These are phyloP conservation scores for Lampris incognitus DNA, from an alignment of 2,113 vertebrate genomes.

Conservation along the genomic window DNA sequence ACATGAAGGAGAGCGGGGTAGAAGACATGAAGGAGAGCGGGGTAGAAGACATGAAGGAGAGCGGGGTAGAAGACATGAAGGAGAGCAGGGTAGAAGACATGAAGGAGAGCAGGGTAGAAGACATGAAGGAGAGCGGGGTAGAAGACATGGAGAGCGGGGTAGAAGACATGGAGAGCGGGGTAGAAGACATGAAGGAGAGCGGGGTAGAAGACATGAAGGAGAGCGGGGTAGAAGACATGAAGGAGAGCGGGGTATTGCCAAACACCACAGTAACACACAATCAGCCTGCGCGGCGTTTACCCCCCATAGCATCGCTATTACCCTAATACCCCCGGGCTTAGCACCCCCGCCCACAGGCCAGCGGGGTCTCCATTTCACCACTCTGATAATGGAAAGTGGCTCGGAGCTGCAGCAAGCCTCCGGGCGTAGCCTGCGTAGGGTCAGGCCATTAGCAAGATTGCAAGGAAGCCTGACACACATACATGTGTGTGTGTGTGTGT, in stretches of 20 bases:
- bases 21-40: too few species aligned
- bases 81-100: too few species aligned
- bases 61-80: too few species aligned
- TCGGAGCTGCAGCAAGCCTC: conserved; percentile 43
- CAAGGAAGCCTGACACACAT: conserved; percentile 43
- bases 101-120: too few species aligned
- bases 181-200: too few species aligned
- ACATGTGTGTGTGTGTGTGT: conserved; percentile 35
- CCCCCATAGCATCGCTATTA: conserved; percentile 54
- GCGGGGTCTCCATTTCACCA: conserved; percentile 60
- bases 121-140: too few species aligned
- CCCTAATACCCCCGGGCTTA: conserved; percentile 59
- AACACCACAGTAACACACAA: conserved; percentile 20
- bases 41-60: too few species aligned
- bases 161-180: too few species aligned
- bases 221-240: too few species aligned
- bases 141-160: too few species aligned
- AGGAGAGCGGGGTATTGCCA: conserved; percentile 1
- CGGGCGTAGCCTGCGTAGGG: conserved; percentile 52
- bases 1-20: too few species aligned
- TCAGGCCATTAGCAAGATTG: conserved; percentile 75
- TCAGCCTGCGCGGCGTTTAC: conserved; percentile 43
- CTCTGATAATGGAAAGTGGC: conserved; percentile 65
- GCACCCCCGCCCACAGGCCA: conserved; percentile 59
- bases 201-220: too few species aligned